Percentiles rank a stretch among this genome's conserved stretches.
Evolutionary conservation across 2,888 invertebrate genomes (phyloP).

Genomic region (Quadriops clusia): DNA sequence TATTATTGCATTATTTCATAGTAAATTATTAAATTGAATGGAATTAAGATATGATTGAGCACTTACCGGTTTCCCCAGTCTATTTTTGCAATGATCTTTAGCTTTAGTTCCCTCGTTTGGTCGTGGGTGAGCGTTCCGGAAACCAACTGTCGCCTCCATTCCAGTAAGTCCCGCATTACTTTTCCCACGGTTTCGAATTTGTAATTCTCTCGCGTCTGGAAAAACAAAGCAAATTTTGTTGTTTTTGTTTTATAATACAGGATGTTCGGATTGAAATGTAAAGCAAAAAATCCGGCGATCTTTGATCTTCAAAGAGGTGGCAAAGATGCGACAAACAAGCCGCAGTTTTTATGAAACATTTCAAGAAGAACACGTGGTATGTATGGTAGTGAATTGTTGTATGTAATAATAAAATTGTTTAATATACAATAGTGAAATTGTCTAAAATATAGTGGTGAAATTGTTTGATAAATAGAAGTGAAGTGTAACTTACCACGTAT

Average conservation of each 20-base stretch:
- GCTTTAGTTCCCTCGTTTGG: slow-evolving; percentile 74
- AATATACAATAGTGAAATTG: no score
- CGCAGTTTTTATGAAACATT: no score
- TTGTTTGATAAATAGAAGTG: slow-evolving; percentile 2
- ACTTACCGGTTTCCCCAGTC: slow-evolving; percentile 95
- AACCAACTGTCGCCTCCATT: slow-evolving; percentile 72
- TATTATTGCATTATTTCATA: no score
- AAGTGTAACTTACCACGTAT: slow-evolving; percentile 61
- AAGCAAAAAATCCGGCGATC: no score
- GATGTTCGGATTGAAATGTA: no score
- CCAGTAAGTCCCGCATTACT: slow-evolving; percentile 82
- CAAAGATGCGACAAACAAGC: no score
- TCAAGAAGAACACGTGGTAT: no score
- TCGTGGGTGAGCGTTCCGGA: slow-evolving; percentile 85
- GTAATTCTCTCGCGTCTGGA: slow-evolving; percentile 69
- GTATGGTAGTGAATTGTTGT: no score
- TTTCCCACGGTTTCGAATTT: slow-evolving; percentile 76
- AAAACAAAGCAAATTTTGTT: no score
- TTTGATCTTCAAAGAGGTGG: no score
- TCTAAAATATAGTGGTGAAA: slow-evolving; percentile 2
- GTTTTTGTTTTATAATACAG: no score
- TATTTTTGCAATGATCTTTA: slow-evolving; percentile 80
- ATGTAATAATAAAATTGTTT: no score
- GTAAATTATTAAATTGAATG: slow-evolving; percentile 1
- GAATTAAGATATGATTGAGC: slow-evolving; percentile 12